Conservation (phyloP, 2,797 vertebrate genomes). For the Coregonus suidteri region DNA sequence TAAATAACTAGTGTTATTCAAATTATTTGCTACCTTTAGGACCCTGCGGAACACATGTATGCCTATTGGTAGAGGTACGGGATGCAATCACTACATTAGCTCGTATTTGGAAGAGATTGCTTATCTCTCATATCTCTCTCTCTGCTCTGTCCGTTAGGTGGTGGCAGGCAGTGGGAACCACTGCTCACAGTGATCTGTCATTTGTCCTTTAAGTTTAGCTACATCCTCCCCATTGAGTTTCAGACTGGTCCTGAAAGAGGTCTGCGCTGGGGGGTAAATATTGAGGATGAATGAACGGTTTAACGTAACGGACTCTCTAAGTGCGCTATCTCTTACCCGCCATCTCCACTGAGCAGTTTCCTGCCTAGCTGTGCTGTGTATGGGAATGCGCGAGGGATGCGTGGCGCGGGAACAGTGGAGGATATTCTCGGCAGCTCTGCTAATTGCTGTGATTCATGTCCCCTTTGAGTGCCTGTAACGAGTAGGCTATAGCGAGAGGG, state of each 20-base stretch:
- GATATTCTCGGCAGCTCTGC: conserved; percentile 60
- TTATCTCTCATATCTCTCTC: conserved; percentile 64
- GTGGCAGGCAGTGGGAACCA: conserved; percentile 42
- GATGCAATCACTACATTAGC: conserved; percentile 71
- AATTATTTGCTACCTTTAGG: conserved; percentile 65
- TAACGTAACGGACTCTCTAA: conserved; percentile 67
- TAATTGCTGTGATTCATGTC: conserved; percentile 68
- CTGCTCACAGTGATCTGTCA: conserved; percentile 25
- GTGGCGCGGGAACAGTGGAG: conserved; percentile 38
- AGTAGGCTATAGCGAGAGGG: conserved; percentile 36
- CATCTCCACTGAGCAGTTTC: conserved; percentile 69
- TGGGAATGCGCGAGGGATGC: conserved; percentile 63
- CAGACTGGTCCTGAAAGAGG: conserved; percentile 5
- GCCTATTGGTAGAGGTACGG: conserved; percentile 44
- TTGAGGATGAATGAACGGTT: conserved; percentile 62
- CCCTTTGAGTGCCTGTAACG: conserved; percentile 58
- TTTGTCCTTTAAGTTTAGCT: not conserved
- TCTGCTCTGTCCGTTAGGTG: conserved; percentile 39
- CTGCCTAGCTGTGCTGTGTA: conserved; percentile 54
- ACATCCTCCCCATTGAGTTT: conserved; percentile 22
- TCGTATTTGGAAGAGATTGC: conserved; percentile 73
- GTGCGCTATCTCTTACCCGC: conserved; percentile 72
- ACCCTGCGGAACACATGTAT: conserved; percentile 77
- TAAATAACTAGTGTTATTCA: not conserved
- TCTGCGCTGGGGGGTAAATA: conserved; percentile 35